Base-by-base conservation (phyloP, 2,113 vertebrate genomes). In the Speoplatyrhinus poulsoni region DNA sequence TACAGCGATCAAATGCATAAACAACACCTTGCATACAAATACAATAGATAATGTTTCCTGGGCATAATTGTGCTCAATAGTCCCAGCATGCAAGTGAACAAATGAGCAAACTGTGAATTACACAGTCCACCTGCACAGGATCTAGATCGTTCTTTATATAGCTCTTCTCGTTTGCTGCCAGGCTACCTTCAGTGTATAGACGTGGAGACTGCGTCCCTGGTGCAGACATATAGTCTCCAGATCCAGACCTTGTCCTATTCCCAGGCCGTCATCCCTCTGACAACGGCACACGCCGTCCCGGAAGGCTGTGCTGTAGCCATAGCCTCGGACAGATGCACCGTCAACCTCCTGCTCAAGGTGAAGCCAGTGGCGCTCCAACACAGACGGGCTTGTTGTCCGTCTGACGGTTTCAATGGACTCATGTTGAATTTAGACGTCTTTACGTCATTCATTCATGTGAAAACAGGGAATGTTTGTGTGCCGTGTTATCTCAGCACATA, bases 271-370 rank as follows among this genome's bases (percentile, higher is more conserved):
- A 73, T 89, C 52, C 69, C 88, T 5, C 73, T 91, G 57, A 67
- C 63, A 0, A 86, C 76, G 19, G 82, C 77, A 60, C 53, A 90
- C 86, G 58, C 85, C 48, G 65, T 90, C 48, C 96, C 95, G 9
- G 86, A 86, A 49, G 95, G 95, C 72, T 96, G 95, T 0, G 95
- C 95, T 0, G 93, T 97, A 64, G 95, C 93, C n/a, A 92, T 96
- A 52, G 95, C 94, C 6, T 96, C 95, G 1, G 95, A 97, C 86
- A 91, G 93, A 74, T 96, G 95, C 72, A 94, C 95, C 0, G 93
- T 96, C 69, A 93, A 96, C 88, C 94, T 97, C 63, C 86, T 94
- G 88, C 94, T 97, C 64, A 95, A 94, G 92, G 94, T 95, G 77
- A 89, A 82, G 3, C 11, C 32, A 1, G 26, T 26, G 26, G 26